Base-by-base conservation (phyloP, 2,797 vertebrate species). In the Ambastaia sidthimunki region DNA sequence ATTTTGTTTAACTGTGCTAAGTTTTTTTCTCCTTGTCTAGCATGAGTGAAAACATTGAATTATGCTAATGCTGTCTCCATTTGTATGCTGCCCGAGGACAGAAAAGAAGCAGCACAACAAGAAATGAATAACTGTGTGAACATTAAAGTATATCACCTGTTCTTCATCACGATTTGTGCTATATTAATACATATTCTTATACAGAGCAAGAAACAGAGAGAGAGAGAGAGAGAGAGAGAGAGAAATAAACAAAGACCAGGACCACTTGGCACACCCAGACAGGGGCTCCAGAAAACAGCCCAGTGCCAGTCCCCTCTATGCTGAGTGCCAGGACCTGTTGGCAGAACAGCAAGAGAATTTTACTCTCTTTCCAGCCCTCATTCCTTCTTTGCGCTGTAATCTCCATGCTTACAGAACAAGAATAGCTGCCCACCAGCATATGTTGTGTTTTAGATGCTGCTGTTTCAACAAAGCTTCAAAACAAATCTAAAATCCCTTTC, bases 291-390 rank as follows among this genome's bases (percentile, higher is more conserved):
- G 55, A 55, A 41, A 77, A 66, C 37, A 69, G 59, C 2, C 71
- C 70, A 73, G 71, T 71, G 72, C 67, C 80, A 78, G 2, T 41
- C 28, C 71, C 25, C 69, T 74, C 28, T 62, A 15, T 25, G 52
- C 18, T 7, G 19, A 74, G 54, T 83, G 78, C 82, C 84, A 84
- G 60, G 78, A 60, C 62, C 59, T 60, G 68, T 76, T 87, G 86
- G 82, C 86, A 77, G 70, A 19, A 34, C 31, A 79, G 69, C 66
- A 21, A 34, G 72, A 77, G 71, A 80, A 82, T 84, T 59, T 85
- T 76, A 70, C 76, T 69, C 82, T 85, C 55, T 74, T 71, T 63
- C 78, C 75, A 60, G 77, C 79, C 41, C 80, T 80, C 76, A 70
- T 81, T 78, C 81, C 81, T 74, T 62, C 50, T 71, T n/a, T 79